Percentiles rank a stretch among this genome's conserved stretches.
phyloP scores from a whole-genome alignment of 1,140 invertebrate genomes.

The Megathymus violae region DNA sequence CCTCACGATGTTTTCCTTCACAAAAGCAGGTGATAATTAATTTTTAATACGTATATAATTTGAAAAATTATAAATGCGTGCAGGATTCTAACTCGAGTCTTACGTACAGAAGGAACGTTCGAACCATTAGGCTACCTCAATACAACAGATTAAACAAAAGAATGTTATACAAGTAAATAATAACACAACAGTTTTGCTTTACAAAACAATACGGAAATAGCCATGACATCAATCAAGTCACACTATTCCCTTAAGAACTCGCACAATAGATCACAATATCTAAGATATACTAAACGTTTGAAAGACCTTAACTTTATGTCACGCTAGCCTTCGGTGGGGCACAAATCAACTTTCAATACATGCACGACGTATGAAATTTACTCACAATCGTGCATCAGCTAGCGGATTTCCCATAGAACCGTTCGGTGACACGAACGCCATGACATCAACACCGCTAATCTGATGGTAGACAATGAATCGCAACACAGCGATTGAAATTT shows the following conservation, averaged over 20 bases:
- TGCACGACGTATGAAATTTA: slow-evolving; percentile 46
- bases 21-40: too few species aligned
- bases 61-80: too few species aligned
- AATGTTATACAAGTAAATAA: too few species aligned
- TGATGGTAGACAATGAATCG: slow-evolving; percentile 38
- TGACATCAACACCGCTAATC: slow-evolving; percentile 50
- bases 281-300: neutral
- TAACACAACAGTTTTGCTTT: neutral
- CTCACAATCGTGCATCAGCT: slow-evolving; percentile 34
- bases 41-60: too few species aligned
- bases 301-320: neutral
- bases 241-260: neutral
- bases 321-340: neutral
- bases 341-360: slow-evolving; percentile 29
- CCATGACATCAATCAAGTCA: neutral
- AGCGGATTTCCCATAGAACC: slow-evolving; percentile 29
- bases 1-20: too few species aligned
- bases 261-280: neutral
- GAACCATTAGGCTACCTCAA: too few species aligned
- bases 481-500: slow-evolving; percentile 2
- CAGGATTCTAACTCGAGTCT: too few species aligned
- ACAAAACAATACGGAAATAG: neutral
- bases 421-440: slow-evolving; percentile 38
- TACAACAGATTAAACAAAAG: too few species aligned
- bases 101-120: too few species aligned